A percentile compares a stretch with the other conserved stretches of the same genome.
These are phyloP conservation scores for Platichthys flesus DNA, from an alignment of 2,113 vertebrate genomes.

Conservation along the genomic window DNA sequence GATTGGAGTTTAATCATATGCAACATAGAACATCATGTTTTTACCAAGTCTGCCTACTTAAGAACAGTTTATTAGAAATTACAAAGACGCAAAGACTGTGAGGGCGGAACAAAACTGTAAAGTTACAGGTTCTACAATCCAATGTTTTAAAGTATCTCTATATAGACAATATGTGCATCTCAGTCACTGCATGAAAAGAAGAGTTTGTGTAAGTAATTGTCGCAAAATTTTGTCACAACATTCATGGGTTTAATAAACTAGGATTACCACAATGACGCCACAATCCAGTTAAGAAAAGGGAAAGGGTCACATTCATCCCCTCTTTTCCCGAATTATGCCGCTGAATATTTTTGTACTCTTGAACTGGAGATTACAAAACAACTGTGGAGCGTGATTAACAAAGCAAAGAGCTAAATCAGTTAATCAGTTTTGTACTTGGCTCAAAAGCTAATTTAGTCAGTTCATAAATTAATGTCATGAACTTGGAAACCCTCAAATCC, in stretches of 20 bases:
- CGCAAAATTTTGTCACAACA: too few species aligned
- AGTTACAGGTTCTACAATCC: neutral
- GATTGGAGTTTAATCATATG: constrained; percentile 26
- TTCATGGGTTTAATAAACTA: too few species aligned
- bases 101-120: neutral
- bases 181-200: too few species aligned
- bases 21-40: neutral
- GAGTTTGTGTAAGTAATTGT: too few species aligned
- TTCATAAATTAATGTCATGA: constrained; percentile 15
- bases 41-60: neutral
- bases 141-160: too few species aligned
- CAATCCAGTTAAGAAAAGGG: neutral
- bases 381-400: too few species aligned
- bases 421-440: neutral
- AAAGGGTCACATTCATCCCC: neutral
- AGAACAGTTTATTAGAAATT: constrained; percentile 7
- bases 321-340: neutral
- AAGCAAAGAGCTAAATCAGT: neutral
- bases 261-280: neutral
- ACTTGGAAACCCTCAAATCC: constrained; percentile 1
- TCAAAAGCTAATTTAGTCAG: neutral
- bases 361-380: neutral
- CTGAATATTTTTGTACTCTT: neutral
- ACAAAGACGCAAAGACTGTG: neutral
- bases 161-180: neutral